Evolutionary conservation across 1,140 invertebrate genomes (phyloP).

Genomic region (Glomeris maerens): DNA sequence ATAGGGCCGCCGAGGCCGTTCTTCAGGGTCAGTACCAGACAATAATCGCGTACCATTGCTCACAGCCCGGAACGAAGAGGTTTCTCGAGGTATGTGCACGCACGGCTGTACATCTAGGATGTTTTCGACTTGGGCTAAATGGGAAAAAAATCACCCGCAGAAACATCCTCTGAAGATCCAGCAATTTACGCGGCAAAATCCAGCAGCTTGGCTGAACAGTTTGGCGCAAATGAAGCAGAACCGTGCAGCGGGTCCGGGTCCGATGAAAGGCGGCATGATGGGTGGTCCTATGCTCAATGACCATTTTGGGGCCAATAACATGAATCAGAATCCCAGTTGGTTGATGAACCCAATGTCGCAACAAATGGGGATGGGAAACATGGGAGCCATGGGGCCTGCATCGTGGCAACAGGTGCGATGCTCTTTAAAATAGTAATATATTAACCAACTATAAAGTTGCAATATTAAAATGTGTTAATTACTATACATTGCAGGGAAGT

Average conservation of each 20-base stretch:
- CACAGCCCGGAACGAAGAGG: conserved; percentile 85
- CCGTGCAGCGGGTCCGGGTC: conserved; percentile 38
- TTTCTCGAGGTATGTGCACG: conserved; percentile 60
- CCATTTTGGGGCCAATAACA: conserved; percentile 12
- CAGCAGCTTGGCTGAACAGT: conserved; percentile 63
- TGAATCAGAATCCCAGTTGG: conserved; percentile 11
- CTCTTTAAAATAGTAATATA: too few relatives aligned
- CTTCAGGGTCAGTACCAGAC: conserved; percentile 72
- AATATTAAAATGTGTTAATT: too few relatives aligned
- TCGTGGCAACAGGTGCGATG: too few relatives aligned
- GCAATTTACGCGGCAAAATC: conserved; percentile 66
- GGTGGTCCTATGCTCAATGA: conserved; percentile 16
- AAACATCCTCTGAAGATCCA: conserved; percentile 80
- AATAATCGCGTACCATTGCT: conserved; percentile 88
- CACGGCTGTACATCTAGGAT: conserved; percentile 2
- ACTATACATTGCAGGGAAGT: too few relatives aligned
- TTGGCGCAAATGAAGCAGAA: conserved; percentile 59
- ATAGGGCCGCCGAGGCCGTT: conserved; percentile 85
- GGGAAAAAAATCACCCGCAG: conserved; percentile 31
- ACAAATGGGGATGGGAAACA: too few relatives aligned
- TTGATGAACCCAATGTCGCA: not conserved
- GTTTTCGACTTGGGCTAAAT: not conserved
- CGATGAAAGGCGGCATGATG: conserved; percentile 25
- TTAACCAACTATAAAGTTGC: too few relatives aligned
- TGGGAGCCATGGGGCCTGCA: too few relatives aligned